Evolutionary conservation across 2,113 vertebrate species (phyloP), one percentile per base, ranked within the genome.

Genomic region (Caretta caretta): DNA sequence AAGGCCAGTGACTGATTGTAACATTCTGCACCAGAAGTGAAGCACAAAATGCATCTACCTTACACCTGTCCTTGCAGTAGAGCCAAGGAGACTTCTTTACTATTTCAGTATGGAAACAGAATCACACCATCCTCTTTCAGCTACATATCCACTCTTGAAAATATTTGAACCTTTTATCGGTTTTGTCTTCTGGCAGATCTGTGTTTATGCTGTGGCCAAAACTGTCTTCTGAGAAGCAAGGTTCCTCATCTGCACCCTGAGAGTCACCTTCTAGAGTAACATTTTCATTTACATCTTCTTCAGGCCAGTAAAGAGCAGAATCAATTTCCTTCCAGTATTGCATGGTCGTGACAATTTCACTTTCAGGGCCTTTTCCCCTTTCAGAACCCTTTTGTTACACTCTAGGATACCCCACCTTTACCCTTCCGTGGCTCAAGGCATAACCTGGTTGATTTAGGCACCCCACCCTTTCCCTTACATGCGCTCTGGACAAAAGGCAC

Each of bases 261-360:
- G 50, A 84, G 89, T 46, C 88, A 72, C 51, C 90, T 94, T 95
- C 87, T 90, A 48, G 59, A 91, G 51, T 53, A 86, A 62, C 86
- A 22, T 87, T 90, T 86, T 90, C 84, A 84, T 83, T 89, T 90
- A 94, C 5, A 38, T 86, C 56, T 89, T 86, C 83, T 85, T 92
- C 51, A 90, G 51, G 51, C 87, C 49, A 90, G 62, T 83, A 72
- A 95, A 95, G 48, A 79, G 57, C 19, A 93, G 27, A 87, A 89
- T 91, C 1, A 25, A 81, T 89, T 93, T 96, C 83, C 81, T 91
- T 78, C 88, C 88, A 84, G 69, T 94, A 97, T 72, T 72, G 16
- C n/a, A 22, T n/a, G 19, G 31, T 72, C n/a, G 5, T 38, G 35
- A 72, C 65, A 38, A 19, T 72, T 72, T 72, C 27, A 62, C 27